Base-by-base conservation (phyloP, 2,113 vertebrate genomes). In the Rhynchomys soricoides region DNA sequence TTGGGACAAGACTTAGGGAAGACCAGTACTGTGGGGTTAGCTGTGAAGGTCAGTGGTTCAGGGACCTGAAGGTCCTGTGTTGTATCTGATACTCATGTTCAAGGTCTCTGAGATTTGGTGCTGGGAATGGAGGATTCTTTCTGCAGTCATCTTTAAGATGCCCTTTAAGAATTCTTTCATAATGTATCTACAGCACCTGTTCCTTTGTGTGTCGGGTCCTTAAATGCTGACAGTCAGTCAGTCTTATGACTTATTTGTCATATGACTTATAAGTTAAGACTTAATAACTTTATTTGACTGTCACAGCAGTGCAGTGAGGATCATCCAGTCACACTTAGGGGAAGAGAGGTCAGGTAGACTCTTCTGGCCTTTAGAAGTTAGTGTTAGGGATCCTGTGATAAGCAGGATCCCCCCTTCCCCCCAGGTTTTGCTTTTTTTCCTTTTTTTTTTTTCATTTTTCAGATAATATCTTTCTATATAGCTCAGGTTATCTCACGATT, bases 251-350 rank as follows among this genome's bases (percentile, higher is more conserved):
- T n/a, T n/a, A n/a, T n/a, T n/a, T n/a, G n/a, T n/a, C n/a, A n/a
- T n/a, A n/a, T n/a, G n/a, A n/a, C n/a, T n/a, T n/a, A n/a, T n/a
- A n/a, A n/a, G n/a, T n/a, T n/a, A n/a, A n/a, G n/a, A n/a, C n/a
- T n/a, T n/a, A n/a, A n/a, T n/a, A 57, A 81, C 37, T 50, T 83
- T 68, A 52, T 68, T 79, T 62, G 95, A 85, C n/a, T 74, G 59
- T 70, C 29, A 26, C n/a, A 11, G 17, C 77, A 26, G 10, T 34
- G 48, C 10, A 8, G 9, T 48, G 50, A 70, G 86, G 52, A 24
- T n/a, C n/a, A n/a, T n/a, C 37, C 52, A 10, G 79, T 37, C 55
- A 83, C 31, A n/a, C n/a, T 40, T 62, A 40, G n/a, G n/a, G 55
- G 15, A 82, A 29, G 79, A 17, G n/a, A 82, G 55, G 55, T 40